Base-by-base conservation (phyloP, 1,140 invertebrate genomes). In the Zeugodacus cucurbitae region DNA sequence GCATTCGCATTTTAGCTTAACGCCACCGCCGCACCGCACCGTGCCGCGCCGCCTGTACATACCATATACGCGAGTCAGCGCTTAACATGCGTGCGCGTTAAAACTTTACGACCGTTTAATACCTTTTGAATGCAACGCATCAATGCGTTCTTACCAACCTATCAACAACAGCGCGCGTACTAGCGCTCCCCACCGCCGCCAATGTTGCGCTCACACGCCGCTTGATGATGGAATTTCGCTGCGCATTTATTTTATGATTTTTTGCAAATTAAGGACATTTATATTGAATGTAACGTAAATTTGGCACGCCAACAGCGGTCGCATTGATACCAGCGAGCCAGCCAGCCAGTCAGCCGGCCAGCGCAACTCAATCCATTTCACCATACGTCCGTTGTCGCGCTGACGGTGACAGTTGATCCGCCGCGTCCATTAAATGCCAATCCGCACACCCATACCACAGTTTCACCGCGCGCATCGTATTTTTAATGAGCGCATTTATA, bases 401-500 rank as follows among this genome's bases (percentile, higher is more conserved):
- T 41, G 44, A n/a, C 44, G 74, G 8, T 82, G 74, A 82, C 74
- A 82, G 74, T 82, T 82, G 74, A 82, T 82, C 41, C 74, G 74
- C 41, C 41, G 74, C 74, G 74, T 82, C 74, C 74, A 82, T 82
- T 48, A 82, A 44, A 82, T 26, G 74, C 37, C 74, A 82, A 82
- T 82, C 74, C 70, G 37, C 41, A 37, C n/a, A 48, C n/a, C 74
- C 26, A 82, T 78, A 74, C 74, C 74, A 41, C 34, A 48, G 2
- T 22, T 32, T 41, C 20, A 34, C 22, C 11, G 17, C 29, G 70
- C 32, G 70, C 74, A 14, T 82, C 74, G 74, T 82, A 82, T 82
- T n/a, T 82, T 82, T 82, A 82, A 82, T 82, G 74, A 82, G 74
- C 74, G 74, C 74, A 48, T 82, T 82, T 82, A 82, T 82, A 48